Base-by-base conservation (phyloP, 2,797 vertebrate genomes). In the Fundulus diaphanus region DNA sequence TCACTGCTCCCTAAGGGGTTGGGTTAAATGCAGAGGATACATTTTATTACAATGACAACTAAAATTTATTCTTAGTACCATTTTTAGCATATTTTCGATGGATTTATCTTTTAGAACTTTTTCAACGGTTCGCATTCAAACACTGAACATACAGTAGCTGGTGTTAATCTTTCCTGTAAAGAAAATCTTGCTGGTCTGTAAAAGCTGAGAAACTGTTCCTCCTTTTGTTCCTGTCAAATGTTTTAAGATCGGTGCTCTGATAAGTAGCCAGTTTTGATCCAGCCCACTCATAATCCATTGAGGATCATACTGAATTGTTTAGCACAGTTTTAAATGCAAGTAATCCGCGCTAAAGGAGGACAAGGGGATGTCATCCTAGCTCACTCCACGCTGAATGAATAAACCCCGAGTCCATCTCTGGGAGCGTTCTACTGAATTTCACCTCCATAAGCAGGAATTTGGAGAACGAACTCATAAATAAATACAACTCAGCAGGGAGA, bases 311-410 rank as follows among this genome's bases (percentile, higher is more conserved):
- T 18, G 22, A 52, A 52, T 24, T n/a, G 7, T 18, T 7, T 7
- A 51, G 20, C 44, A 48, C 1, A 51, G 27, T 40, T 72, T 68
- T 63, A 72, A 35, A 72, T 49, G 63, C 81, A 48, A 83, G 85
- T 90, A 90, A 90, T 90, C 88, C 80, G 81, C 40, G 37, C 68
- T 83, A 90, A n/a, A n/a, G n/a, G n/a, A n/a, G n/a, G n/a, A 90
- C 87, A 89, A 90, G 85, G 73, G 70, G 78, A 81, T 61, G 76
- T 75, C 82, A 57, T 82, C 79, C 84, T 89, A 91, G 90, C 89
- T 91, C 88, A 83, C 72, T 27, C 31, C 70, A 20, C 70, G 70
- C 77, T 57, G 59, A 75, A 63, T 77, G 71, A 80, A 83, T 65
- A 68, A 67, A 57, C 73, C 42, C 59, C 82, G 69, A 76, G 61